Percentiles rank a stretch among this genome's conserved stretches.
These are phyloP conservation scores for Drosophila conformis DNA, from an alignment of 2,888 invertebrate species.

Conservation along the genomic window DNA sequence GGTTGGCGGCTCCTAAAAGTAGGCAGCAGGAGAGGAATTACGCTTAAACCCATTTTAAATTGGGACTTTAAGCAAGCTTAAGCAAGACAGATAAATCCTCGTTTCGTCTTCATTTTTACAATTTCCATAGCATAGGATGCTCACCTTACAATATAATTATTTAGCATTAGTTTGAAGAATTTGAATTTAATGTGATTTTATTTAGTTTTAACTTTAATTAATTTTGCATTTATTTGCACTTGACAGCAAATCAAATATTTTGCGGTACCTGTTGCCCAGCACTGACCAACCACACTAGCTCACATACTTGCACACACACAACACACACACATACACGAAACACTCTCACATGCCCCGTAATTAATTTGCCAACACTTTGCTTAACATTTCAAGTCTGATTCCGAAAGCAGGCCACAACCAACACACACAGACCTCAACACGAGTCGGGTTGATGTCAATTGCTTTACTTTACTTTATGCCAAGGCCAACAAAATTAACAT, in stretches of 20 bases:
- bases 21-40: neutral
- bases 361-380: conserved; percentile 60
- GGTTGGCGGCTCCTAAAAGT: neutral
- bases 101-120: neutral
- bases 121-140: neutral
- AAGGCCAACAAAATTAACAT: conserved; percentile 70
- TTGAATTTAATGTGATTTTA: neutral
- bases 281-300: conserved; percentile 4
- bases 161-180: neutral
- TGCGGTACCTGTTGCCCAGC: conserved; percentile 50
- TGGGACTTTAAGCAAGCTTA: neutral
- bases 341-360: conserved; percentile 19
- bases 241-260: conserved; percentile 27
- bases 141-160: neutral
- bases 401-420: conserved; percentile 19
- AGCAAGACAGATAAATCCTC: neutral
- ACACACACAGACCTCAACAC: neutral
- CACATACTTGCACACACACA: neutral
- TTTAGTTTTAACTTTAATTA: neutral
- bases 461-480: conserved; percentile 61
- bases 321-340: conserved; percentile 6
- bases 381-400: conserved; percentile 32
- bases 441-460: conserved; percentile 62
- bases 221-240: conserved; percentile 5
- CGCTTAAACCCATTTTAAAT: neutral